Base-by-base conservation (phyloP, 2,888 invertebrate genomes). In the Cheilosia vernalis region DNA sequence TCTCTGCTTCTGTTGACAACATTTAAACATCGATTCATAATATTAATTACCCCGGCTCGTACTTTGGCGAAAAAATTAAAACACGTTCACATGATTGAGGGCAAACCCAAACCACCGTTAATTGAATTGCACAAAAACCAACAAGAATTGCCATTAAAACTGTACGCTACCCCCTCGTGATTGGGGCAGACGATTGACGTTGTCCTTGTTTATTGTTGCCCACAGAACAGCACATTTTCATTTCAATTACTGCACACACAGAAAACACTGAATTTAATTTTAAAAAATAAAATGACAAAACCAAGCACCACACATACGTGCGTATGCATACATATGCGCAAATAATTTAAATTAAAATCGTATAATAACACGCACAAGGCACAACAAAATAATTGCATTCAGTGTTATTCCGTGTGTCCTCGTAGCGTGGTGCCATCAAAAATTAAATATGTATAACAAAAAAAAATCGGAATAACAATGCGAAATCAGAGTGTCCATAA, bases 81-180 rank as follows among this genome's bases (percentile, higher is more conserved):
- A 67, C 53, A 58, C 72, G 72, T 72, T 33, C 61, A 24, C 63
- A 72, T 78, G 55, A 73, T 78, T 83, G 82, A 66, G 67, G 72
- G 55, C 55, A 73, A 67, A 83, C 40, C 53, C 53, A 1, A 37
- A 64, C 56, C 64, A 44, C 61, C 61, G 61, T 66, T 66, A 83
- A 83, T 73, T 83, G 77, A 83, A 72, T 83, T 61, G 67, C 30
- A 72, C 49, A 63, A 76, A 66, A 77, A 77, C 74, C 69, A 81
- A 77, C 72, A 73, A 78, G 72, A 72, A 67, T 72, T 83, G 66
- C 67, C 77, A 83, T 78, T 83, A 78, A 47, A 53, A 82, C 60
- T 77, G 17, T 21, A 51, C 37, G 30, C 60, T 30, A 44, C 2
- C 47, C 24, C 15, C 42, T 24, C 17, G 13, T 51, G 24, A 30